Evolutionary conservation across 2,113 vertebrate species (phyloP).

Genomic region (Fregetta grallaria): DNA sequence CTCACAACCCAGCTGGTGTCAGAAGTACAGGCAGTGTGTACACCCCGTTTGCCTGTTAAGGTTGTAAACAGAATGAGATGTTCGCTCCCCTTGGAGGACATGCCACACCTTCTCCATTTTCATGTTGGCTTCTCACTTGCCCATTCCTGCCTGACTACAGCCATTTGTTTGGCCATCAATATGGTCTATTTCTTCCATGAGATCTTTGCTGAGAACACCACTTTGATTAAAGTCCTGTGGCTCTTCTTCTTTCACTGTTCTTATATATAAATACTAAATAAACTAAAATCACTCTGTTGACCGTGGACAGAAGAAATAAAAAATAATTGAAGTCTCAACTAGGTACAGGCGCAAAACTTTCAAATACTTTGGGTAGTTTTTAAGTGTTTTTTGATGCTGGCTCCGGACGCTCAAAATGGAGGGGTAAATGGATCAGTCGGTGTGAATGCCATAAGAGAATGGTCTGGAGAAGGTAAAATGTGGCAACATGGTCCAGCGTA

Average conservation of each 20-base stretch:
- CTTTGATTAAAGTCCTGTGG: neutral
- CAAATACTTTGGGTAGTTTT: neutral
- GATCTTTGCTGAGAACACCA: neutral
- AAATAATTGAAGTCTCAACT: neutral
- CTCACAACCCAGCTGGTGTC: neutral
- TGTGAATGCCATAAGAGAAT: neutral
- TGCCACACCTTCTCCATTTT: neutral
- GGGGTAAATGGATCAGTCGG: neutral
- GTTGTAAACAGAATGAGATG: neutral
- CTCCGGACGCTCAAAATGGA: neutral
- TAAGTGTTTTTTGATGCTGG: neutral
- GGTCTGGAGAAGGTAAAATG: neutral
- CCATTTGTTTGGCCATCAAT: neutral
- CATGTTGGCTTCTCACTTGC: neutral
- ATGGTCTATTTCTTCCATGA: neutral
- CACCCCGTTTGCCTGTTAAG: neutral
- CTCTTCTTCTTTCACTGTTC: neutral
- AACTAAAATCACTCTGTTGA: neutral
- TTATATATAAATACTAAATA: neutral
- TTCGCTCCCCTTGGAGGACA: neutral
- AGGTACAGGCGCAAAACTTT: neutral
- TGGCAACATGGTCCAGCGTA: neutral
- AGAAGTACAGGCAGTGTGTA: accelerated
- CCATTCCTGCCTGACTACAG: neutral
- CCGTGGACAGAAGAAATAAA: neutral